A percentile compares a stretch with the other conserved stretches of the same genome.
Conservation (phyloP, 1,140 invertebrate genomes). For the Oryzaephilus surinamensis region DNA sequence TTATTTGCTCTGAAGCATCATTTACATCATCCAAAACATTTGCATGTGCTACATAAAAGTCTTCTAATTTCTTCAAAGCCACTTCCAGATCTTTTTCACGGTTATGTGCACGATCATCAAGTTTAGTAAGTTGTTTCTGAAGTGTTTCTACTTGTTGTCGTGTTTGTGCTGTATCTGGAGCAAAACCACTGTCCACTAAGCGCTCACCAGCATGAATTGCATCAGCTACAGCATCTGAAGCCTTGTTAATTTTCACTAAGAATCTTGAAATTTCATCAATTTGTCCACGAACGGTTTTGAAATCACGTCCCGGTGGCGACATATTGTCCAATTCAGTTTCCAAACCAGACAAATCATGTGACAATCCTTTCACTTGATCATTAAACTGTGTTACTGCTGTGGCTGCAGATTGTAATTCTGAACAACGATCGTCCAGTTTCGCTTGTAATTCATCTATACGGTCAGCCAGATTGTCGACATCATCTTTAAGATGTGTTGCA, state of each 20-base stretch:
- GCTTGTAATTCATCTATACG: conserved; percentile 66
- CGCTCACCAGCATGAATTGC: conserved; percentile 63
- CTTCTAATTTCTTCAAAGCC: conserved; percentile 64
- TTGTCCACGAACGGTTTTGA: conserved; percentile 74
- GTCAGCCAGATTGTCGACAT: conserved; percentile 66
- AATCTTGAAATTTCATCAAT: conserved; percentile 67
- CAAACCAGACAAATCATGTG: conserved; percentile 62
- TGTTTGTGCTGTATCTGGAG: conserved; percentile 67
- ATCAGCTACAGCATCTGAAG: conserved; percentile 57
- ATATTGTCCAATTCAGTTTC: conserved; percentile 78
- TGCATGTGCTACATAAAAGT: conserved; percentile 71
- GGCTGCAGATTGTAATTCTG: conserved; percentile 75
- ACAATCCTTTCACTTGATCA: conserved; percentile 69
- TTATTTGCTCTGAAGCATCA: conserved; percentile 58
- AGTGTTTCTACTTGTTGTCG: conserved; percentile 71
- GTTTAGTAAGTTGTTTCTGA: conserved; percentile 61
- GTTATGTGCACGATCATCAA: conserved; percentile 65
- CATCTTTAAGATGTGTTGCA: conserved; percentile 61
- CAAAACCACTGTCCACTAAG: conserved; percentile 71
- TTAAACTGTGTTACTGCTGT: conserved; percentile 79
- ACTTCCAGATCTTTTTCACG: conserved; percentile 67
- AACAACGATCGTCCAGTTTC: conserved; percentile 67
- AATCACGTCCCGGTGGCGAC: conserved; percentile 75
- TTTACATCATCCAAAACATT: conserved; percentile 66
- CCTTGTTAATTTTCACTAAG: conserved; percentile 53